Base-by-base conservation (phyloP, 2,888 invertebrate genomes). In the Gandaritis pyraliata region DNA sequence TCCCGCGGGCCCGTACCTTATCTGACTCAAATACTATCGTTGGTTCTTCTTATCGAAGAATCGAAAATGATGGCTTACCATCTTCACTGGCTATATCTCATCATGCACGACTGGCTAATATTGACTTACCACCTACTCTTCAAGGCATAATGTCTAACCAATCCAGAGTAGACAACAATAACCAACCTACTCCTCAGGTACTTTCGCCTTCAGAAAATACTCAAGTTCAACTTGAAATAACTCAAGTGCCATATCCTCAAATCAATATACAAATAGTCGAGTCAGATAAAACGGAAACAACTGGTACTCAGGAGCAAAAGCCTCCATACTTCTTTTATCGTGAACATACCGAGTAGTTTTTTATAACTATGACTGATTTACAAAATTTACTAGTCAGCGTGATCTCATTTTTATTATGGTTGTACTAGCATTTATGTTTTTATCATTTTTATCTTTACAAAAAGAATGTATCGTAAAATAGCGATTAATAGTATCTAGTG, bases 201-300 rank as follows among this genome's bases (percentile, higher is more conserved):
- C 38, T 11, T 12, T 51, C 41, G 0, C 51, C 41, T 36, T 48
- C 38, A 18, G 36, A 18, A 15, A 47, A 55, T 39, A 55, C 53
- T 54, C 53, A 54, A 36, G 46, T 54, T 54, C 53, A 55, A 36
- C 29, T 55, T 0, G 55, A 38, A 15, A 39, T 55, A 29, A 39
- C 38, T n/a, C 18, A 55, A 15, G 13, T 55, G 6, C 55, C 55
- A 13, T 39, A 23, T 23, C 47, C 55, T 47, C 55, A 38, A 55
- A 47, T 13, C 12, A 46, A 33, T 23, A 23, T 23, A 18, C 18
- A n/a, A 2, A 11, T 29, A 12, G 33, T 8, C 13, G 47, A 47
- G 15, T 7, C 43, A 7, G 49, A 43, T 6, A 50, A 43, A 43
- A 33, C n/a, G 5, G 50, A 45, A 50, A 43, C n/a, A 10, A 8